phyloP scores from a whole-genome alignment of 2,797 vertebrate genomes.

The Rhinichthys osculus region DNA sequence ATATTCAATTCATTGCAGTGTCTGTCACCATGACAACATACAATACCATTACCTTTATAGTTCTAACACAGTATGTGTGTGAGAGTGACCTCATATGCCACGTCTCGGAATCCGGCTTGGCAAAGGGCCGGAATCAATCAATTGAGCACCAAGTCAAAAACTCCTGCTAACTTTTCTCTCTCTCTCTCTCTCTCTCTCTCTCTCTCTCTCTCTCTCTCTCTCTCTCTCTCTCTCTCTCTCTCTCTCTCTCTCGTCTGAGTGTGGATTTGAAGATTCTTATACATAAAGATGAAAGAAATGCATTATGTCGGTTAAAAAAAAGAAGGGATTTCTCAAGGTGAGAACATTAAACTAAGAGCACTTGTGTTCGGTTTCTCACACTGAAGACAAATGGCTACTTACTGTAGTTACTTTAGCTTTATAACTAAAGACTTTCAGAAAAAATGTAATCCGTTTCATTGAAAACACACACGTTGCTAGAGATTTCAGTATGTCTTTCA shows the following conservation, averaged over 20 bases:
- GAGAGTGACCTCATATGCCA: conserved; percentile 36
- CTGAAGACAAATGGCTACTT: conserved; percentile 27
- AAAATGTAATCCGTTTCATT: background rate
- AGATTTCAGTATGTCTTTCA: conserved; percentile 19
- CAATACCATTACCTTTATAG: conserved; percentile 22
- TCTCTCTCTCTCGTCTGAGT: background rate
- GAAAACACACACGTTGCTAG: background rate
- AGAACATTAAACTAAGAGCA: conserved; percentile 12
- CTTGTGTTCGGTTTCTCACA: conserved; percentile 7
- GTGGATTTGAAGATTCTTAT: conserved; percentile 33
- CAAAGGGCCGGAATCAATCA: conserved; percentile 46
- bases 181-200: background rate
- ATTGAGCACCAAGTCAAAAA: conserved; percentile 51
- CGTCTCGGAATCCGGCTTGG: conserved; percentile 36
- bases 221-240: too few relatives aligned
- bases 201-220: too few relatives aligned
- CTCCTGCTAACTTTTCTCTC: background rate
- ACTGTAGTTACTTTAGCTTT: conserved; percentile 23
- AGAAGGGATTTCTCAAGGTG: background rate
- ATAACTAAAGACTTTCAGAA: background rate
- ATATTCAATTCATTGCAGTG: conserved; percentile 7
- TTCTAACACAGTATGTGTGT: background rate
- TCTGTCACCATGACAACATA: conserved; percentile 47
- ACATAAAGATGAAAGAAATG: conserved; percentile 37
- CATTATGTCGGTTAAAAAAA: background rate